Base-by-base conservation (phyloP, 2,888 invertebrate species). In the Aleiodes leptofemur region DNA sequence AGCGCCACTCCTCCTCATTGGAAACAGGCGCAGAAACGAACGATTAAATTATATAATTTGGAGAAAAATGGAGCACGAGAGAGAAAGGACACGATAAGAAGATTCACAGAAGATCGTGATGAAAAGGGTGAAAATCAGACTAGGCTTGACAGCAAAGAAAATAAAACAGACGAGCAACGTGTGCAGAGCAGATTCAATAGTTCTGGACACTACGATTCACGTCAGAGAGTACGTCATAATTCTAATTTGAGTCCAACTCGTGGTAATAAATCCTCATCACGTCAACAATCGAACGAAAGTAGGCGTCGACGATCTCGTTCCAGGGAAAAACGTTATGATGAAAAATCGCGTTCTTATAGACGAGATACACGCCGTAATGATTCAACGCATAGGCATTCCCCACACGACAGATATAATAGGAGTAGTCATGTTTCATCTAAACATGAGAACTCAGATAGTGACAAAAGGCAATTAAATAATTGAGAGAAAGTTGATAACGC, bases 1-100 rank as follows among this genome's bases (percentile, higher is more conserved):
- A 97, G 97, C 84, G 94, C 93, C 38, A 98, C 98, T 0, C 98
- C 98, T 9, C 96, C 97, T 7, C 98, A 98, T 90, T 98, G 98
- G 98, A 93, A 95, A 56, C 95, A 96, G 85, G 97, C 97, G 77
- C 96, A 96, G 88, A 92, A 95, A 29, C 92, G 96, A 70, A 95
- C 96, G 68, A 95, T 97, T 79, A 96, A 96, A 87, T 90, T 96
- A 1, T 94, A 95, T 0, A 96, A 97, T 84, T 74, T 74, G 6
- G 61, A 87, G 86, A 85, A 87, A 81, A 79, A 86, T 34, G 87
- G 87, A 59, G 86, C 86, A 59, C 85, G 86, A 71, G 50, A n/a
- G 11, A 85, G 86, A 9, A 92, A 92, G 81, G 93, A 93, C 80
- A 93, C 76, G 87, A 91, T 78, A 91, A 50, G 68, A 31, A 11